Conservation (phyloP, 2,113 vertebrate species). For the Sylvietta virens region DNA sequence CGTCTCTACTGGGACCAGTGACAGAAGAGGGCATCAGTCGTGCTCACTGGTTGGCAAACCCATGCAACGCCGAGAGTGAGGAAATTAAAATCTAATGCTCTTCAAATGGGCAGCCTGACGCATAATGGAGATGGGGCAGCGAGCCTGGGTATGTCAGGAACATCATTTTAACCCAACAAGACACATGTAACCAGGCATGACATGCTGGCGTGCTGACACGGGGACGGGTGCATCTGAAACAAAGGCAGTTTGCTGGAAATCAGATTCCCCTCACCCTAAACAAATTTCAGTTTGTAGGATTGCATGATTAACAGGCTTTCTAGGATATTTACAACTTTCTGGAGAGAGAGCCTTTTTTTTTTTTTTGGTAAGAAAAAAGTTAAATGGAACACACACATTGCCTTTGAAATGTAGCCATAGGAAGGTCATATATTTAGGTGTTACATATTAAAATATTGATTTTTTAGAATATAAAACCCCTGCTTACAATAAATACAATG, state of each 20-base stretch:
- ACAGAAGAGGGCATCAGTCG: background rate
- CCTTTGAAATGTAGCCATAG: slow-evolving; percentile 24
- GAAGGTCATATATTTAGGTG: slow-evolving; percentile 54
- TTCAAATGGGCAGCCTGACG: slow-evolving; percentile 38
- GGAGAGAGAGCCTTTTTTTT: background rate
- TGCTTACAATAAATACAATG: slow-evolving; percentile 44
- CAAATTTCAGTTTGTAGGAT: slow-evolving; percentile 7
- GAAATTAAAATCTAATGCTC: slow-evolving; percentile 58
- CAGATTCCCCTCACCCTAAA: background rate
- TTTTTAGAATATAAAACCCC: background rate
- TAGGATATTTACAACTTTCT: slow-evolving; percentile 47
- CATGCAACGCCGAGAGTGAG: background rate
- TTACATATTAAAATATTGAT: slow-evolving; percentile 49
- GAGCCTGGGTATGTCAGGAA: slow-evolving; percentile 61
- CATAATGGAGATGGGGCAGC: slow-evolving; percentile 18
- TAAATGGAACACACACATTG: slow-evolving; percentile 7
- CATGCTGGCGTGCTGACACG: background rate
- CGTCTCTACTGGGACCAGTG: background rate
- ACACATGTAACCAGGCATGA: slow-evolving; percentile 67
- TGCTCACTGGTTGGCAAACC: background rate
- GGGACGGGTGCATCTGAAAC: slow-evolving; percentile 14
- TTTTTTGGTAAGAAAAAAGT: background rate
- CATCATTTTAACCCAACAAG: slow-evolving; percentile 64
- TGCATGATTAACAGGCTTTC: slow-evolving; percentile 42
- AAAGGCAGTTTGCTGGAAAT: slow-evolving; percentile 39